Evolutionary conservation across 2,113 vertebrate species (phyloP).

Genomic region (Edolisoma coerulescens): DNA sequence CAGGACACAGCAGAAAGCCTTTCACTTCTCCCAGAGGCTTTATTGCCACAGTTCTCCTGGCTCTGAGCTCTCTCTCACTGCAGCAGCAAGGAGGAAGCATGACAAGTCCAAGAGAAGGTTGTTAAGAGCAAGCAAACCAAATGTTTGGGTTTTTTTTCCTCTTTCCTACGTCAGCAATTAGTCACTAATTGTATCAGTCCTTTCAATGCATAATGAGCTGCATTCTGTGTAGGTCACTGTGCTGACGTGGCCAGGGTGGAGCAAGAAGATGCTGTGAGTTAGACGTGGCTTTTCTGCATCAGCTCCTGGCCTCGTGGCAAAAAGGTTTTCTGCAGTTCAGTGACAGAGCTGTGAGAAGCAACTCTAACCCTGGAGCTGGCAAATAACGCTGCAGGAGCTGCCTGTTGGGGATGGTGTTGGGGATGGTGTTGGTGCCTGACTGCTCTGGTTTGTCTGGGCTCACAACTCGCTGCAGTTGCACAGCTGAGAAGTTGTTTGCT

Average conservation of each 20-base stretch:
- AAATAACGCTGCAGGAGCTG: background rate
- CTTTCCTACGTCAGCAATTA: background rate
- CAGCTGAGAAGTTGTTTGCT: background rate
- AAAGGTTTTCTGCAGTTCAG: background rate
- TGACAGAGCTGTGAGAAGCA: background rate
- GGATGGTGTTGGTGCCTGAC: background rate
- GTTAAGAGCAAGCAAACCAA: background rate
- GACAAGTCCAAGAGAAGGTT: background rate
- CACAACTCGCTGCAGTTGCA: background rate
- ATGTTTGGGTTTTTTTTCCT: background rate
- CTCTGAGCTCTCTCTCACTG: background rate
- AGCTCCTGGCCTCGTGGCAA: background rate
- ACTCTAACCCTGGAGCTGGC: background rate
- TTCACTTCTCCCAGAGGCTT: background rate
- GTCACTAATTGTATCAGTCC: background rate
- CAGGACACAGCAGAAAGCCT: background rate
- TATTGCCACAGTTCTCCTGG: background rate
- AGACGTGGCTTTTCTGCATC: background rate
- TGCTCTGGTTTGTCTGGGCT: background rate
- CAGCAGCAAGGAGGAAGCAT: background rate
- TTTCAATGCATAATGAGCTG: background rate
- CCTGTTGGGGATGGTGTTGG: background rate
- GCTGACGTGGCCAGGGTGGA: background rate
- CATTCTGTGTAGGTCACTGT: background rate
- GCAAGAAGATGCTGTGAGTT: background rate